Evolutionary conservation across 2,113 vertebrate genomes (phyloP).

Genomic region (Rhea pennata): DNA sequence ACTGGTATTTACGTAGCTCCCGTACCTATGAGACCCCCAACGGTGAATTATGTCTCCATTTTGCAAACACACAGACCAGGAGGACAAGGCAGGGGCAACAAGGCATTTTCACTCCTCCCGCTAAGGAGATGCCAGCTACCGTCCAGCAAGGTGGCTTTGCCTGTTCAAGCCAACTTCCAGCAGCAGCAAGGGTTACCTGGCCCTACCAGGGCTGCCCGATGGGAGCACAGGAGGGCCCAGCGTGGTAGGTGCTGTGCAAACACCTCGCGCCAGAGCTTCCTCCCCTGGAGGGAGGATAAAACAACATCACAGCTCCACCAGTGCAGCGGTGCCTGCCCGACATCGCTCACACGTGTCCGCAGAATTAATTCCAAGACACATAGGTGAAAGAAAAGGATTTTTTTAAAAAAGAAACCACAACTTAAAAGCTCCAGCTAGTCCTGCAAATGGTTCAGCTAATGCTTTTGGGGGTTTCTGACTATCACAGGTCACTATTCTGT

Average conservation of each 20-base stretch:
- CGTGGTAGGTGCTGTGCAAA: conserved; percentile 5
- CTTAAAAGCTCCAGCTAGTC: neutral
- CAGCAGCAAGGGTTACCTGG: neutral
- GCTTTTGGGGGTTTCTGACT: neutral
- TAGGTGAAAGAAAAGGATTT: neutral
- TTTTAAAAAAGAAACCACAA: neutral
- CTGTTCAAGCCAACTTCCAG: neutral
- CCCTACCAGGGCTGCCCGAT: neutral
- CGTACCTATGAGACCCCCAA: neutral
- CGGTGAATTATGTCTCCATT: neutral
- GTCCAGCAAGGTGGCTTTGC: neutral
- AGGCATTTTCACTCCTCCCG: neutral
- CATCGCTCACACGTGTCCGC: neutral
- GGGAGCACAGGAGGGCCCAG: neutral
- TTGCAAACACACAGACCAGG: neutral
- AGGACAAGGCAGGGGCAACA: neutral
- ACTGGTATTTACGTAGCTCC: neutral
- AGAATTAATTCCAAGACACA: neutral
- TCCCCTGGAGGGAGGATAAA: neutral
- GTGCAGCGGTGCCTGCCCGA: neutral
- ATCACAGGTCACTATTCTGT: neutral
- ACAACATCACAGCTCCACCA: conserved; percentile 11
- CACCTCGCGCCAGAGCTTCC: conserved; percentile 23
- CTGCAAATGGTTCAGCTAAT: neutral
- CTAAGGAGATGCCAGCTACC: neutral